Evolutionary conservation across 2,888 invertebrate genomes (phyloP).

Genomic region (Campopleginae sp.): DNA sequence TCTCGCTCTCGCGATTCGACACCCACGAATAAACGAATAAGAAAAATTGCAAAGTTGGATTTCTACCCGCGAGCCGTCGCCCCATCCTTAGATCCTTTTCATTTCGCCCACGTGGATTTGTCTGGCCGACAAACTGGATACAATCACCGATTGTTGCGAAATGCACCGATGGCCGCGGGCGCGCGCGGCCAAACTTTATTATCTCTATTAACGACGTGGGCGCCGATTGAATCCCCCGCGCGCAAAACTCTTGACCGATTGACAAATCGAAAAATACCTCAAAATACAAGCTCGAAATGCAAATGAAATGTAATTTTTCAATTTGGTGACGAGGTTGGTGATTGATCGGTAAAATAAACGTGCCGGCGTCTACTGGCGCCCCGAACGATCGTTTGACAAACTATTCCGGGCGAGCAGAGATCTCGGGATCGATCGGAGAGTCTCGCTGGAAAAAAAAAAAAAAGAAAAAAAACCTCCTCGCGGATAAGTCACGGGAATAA

Average conservation of each 20-base stretch:
- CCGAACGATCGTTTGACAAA: constrained; percentile 52
- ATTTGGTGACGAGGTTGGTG: too few species aligned
- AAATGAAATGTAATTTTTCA: too few species aligned
- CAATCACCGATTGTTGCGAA: constrained; percentile 30
- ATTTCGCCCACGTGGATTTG: constrained; percentile 51
- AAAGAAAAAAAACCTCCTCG: neutral
- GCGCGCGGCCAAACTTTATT: too few species aligned
- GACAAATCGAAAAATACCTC: too few species aligned
- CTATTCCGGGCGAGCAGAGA: constrained; percentile 41
- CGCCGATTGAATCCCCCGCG: too few species aligned
- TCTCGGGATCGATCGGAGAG: neutral
- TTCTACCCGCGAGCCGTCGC: constrained; percentile 34
- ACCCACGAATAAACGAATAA: constrained; percentile 51
- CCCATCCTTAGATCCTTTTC: constrained; percentile 42
- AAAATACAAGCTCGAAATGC: too few species aligned
- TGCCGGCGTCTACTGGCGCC: constrained; percentile 56
- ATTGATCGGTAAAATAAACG: constrained; percentile 62
- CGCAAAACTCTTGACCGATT: too few species aligned
- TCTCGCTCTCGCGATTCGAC: constrained; percentile 2
- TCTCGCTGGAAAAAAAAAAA: neutral
- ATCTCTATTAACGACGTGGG: too few species aligned
- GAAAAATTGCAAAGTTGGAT: constrained; percentile 51
- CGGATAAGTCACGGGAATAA: constrained; percentile 25
- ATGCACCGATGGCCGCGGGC: constrained; percentile 21
- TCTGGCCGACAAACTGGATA: constrained; percentile 46